phyloP scores from a whole-genome alignment of 2,113 vertebrate genomes.

The Scatophagus argus region DNA sequence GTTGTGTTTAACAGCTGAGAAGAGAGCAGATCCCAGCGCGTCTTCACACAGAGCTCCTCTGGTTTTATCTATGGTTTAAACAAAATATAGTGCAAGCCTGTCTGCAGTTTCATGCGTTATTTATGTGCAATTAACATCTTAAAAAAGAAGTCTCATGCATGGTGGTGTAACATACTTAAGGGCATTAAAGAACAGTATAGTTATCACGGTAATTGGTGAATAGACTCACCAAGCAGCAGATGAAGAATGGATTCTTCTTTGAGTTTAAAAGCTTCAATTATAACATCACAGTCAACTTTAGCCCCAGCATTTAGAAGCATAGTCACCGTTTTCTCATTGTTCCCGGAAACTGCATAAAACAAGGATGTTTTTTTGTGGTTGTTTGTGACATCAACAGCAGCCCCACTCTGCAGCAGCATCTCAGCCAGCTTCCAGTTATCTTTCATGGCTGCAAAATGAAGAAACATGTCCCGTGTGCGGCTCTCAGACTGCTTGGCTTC shows the following conservation, averaged over 20 bases:
- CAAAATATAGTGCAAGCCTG: neutral
- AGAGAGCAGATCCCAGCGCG: constrained; percentile 75
- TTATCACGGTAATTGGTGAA: neutral
- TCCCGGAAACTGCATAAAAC: constrained; percentile 76
- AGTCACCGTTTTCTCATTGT: constrained; percentile 73
- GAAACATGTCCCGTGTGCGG: constrained; percentile 70
- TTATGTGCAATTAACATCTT: neutral
- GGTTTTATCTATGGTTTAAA: constrained; percentile 54
- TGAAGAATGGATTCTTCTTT: constrained; percentile 73
- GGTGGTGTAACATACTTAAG: neutral
- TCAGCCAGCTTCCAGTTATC: constrained; percentile 78
- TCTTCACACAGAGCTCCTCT: constrained; percentile 68
- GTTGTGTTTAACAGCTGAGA: constrained; percentile 86
- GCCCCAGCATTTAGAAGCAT: constrained; percentile 72
- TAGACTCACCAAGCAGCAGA: constrained; percentile 68
- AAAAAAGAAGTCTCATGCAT: neutral
- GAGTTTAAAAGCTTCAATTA: constrained; percentile 78
- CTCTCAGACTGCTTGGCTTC: constrained; percentile 74
- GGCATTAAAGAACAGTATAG: too few relatives aligned
- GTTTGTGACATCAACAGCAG: constrained; percentile 69
- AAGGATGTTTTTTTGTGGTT: constrained; percentile 78
- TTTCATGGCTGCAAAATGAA: constrained; percentile 81
- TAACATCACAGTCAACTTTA: constrained; percentile 40
- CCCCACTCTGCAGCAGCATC: constrained; percentile 78
- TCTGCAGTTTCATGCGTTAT: neutral